A percentile compares a stretch with the other conserved stretches of the same genome.
Evolutionary conservation across 2,888 invertebrate genomes (phyloP).

Genomic region (Adela reaumurella): DNA sequence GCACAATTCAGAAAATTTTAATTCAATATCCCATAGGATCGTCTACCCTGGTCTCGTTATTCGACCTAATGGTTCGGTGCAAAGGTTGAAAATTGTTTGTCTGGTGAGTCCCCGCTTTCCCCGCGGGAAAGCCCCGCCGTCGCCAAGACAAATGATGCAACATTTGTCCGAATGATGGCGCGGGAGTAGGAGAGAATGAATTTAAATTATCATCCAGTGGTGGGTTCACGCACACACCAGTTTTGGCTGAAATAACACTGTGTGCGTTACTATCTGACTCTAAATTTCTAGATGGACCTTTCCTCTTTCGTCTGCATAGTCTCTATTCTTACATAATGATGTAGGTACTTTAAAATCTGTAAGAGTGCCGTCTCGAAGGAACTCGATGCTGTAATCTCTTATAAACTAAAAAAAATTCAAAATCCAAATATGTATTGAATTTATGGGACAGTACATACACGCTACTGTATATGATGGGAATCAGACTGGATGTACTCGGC

Average conservation of each 20-base stretch:
- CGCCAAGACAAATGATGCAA: constrained; percentile 55
- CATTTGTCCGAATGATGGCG: constrained; percentile 61
- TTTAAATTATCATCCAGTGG: constrained; percentile 60
- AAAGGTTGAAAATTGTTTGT: constrained; percentile 22
- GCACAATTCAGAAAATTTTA: constrained; percentile 49
- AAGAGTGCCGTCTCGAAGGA: too few relatives aligned
- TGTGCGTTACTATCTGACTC: constrained; percentile 20
- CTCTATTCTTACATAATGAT: too few relatives aligned
- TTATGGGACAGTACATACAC: too few relatives aligned
- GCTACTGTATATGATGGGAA: too few relatives aligned
- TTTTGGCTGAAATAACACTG: constrained; percentile 37
- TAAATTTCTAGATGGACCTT: too few relatives aligned
- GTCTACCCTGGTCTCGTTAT: neutral
- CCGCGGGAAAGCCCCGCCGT: constrained; percentile 14
- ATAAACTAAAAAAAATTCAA: too few relatives aligned
- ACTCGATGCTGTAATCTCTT: too few relatives aligned
- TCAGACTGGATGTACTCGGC: too few relatives aligned
- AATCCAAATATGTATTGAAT: too few relatives aligned
- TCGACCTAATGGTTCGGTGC: constrained; percentile 6
- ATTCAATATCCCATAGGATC: constrained; percentile 38
- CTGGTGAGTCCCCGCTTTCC: constrained; percentile 23
- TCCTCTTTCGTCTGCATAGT: too few relatives aligned
- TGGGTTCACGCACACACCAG: constrained; percentile 39
- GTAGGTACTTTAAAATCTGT: too few relatives aligned
- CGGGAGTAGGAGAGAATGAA: constrained; percentile 58